Conservation (phyloP, 2,113 vertebrate genomes). For the Microtus oregoni region DNA sequence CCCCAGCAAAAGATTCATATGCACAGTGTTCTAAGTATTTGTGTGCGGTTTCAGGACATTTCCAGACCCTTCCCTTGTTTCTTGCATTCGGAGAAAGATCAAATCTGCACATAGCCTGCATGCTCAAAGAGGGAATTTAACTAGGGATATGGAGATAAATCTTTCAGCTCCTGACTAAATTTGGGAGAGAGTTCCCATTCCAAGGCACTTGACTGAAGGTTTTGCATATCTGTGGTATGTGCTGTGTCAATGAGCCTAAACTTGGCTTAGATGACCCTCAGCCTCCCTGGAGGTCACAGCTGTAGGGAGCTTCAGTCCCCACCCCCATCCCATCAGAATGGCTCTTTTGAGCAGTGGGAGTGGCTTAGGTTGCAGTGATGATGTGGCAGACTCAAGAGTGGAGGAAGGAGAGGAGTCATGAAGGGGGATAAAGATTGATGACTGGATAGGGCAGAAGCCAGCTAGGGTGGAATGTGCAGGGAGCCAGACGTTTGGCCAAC, state of each 20-base stretch:
- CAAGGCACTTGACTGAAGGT: not conserved
- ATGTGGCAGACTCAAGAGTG: conserved; percentile 15
- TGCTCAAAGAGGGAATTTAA: conserved; percentile 12
- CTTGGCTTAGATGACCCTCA: conserved; percentile 61
- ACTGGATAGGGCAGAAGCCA: conserved; percentile 67
- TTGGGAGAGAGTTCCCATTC: not conserved
- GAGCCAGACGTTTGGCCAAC: conserved; percentile 42
- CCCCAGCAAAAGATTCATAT: not conserved
- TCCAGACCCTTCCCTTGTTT: not conserved
- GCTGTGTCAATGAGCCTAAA: conserved; percentile 57
- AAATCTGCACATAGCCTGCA: not conserved
- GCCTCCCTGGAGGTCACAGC: conserved; percentile 57
- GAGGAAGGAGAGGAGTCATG: conserved; percentile 63
- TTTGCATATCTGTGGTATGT: conserved; percentile 51
- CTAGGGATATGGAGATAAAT: conserved; percentile 31
- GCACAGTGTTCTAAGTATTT: not conserved
- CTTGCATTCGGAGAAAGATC: not conserved
- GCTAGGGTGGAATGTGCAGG: conserved; percentile 57
- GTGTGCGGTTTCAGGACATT: not conserved
- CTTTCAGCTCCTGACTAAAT: conserved; percentile 26
- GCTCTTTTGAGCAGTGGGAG: conserved; percentile 61
- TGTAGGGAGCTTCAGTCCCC: conserved; percentile 40
- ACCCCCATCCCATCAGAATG: conserved; percentile 50
- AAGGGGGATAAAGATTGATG: conserved; percentile 71
- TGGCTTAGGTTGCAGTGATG: not conserved